phyloP scores from a whole-genome alignment of 2,888 invertebrate species.

The Mesochorus sp. region DNA sequence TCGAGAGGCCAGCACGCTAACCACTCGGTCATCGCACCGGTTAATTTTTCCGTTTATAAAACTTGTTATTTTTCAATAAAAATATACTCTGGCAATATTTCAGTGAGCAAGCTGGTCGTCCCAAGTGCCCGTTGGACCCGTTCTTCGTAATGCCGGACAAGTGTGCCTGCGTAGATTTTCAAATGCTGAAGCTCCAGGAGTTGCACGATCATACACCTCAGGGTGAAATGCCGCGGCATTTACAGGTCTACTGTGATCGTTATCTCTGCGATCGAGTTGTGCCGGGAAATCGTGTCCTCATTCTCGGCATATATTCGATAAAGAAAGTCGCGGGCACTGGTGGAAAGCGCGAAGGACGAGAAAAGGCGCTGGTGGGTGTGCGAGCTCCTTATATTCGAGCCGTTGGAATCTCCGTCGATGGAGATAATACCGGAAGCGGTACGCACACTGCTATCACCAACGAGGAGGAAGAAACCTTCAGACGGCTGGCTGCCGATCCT shows the following conservation, averaged over 20 bases:
- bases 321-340: conserved; percentile 90
- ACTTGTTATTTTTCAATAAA: conserved; percentile 7
- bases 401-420: conserved; percentile 94
- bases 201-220: conserved; percentile 96
- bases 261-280: conserved; percentile 96
- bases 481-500: conserved; percentile 91
- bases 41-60: no score
- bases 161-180: conserved; percentile 98
- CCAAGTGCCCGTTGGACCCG: conserved; percentile 98
- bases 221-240: conserved; percentile 98
- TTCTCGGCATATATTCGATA: conserved; percentile 98
- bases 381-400: conserved; percentile 97
- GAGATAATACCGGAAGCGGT: conserved; percentile 88
- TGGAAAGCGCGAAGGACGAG: conserved; percentile 87
- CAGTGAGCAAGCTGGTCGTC: conserved; percentile 95
- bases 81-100: conserved; percentile 22
- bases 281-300: conserved; percentile 96
- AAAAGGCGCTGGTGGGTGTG: conserved; percentile 94
- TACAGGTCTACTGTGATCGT: conserved; percentile 97
- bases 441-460: conserved; percentile 82
- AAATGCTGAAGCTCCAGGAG: conserved; percentile 98
- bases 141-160: conserved; percentile 99
- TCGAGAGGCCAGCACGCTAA: no score
- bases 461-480: conserved; percentile 92
- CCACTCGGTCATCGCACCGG: no score